Conservation (phyloP, 2,113 vertebrate genomes). For the Corythornis madagascariensis region DNA sequence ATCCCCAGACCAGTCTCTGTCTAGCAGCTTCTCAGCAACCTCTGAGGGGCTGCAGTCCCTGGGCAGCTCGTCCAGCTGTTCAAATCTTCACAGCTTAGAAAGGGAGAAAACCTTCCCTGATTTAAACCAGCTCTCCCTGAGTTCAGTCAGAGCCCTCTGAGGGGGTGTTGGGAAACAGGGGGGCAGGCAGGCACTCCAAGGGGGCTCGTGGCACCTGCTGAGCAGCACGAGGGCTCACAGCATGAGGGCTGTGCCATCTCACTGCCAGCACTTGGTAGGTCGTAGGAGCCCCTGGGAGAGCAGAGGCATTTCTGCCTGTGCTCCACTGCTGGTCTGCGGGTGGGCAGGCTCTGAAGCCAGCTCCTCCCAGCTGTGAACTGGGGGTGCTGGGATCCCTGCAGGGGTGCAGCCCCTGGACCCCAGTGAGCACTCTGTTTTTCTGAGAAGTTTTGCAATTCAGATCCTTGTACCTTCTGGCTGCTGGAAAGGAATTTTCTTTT, state of each 20-base stretch:
- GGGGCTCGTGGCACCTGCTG: neutral
- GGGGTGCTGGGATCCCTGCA: neutral
- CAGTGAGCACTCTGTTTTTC: neutral
- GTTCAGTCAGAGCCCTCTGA: rapidly evolving
- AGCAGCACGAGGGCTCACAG: no score
- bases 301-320: neutral
- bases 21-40: neutral
- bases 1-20: neutral
- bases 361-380: neutral
- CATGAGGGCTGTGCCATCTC: neutral
- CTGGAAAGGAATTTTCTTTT: conserved; percentile 14
- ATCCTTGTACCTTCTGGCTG: neutral
- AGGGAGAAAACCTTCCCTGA: neutral
- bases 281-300: neutral
- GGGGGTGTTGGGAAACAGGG: rapidly evolving
- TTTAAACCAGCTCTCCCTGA: neutral
- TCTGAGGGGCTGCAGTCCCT: rapidly evolving
- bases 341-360: rapidly evolving
- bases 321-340: neutral
- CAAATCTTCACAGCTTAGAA: neutral
- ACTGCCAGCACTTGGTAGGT: neutral
- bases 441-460: conserved; percentile 22
- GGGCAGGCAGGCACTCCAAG: neutral
- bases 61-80: neutral
- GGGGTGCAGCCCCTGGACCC: neutral